phyloP scores from a whole-genome alignment of 1,140 invertebrate genomes.

The Myzus persicae region DNA sequence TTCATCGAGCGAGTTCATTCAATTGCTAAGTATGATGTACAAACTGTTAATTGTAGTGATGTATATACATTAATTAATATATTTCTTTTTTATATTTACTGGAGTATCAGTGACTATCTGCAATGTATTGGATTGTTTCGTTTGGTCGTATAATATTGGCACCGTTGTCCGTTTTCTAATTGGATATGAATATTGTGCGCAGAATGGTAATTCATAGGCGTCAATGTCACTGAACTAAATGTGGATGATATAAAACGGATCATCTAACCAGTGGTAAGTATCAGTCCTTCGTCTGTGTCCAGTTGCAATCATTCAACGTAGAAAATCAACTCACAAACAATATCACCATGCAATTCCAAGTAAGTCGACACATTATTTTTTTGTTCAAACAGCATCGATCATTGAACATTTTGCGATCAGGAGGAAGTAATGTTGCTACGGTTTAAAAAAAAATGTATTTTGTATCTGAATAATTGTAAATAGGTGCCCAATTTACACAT shows the following conservation, averaged over 20 bases:
- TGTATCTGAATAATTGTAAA: not conserved
- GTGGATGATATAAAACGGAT: constrained; percentile 1
- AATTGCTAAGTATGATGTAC: not conserved
- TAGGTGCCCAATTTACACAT: too few relatives aligned
- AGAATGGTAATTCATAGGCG: constrained; percentile 15
- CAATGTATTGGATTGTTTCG: not conserved
- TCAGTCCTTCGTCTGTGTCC: constrained; percentile 15
- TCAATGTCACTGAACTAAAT: not conserved
- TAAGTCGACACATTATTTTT: not conserved
- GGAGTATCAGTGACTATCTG: not conserved
- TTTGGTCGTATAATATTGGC: constrained; percentile 1
- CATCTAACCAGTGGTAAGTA: not conserved
- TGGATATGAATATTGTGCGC: not conserved
- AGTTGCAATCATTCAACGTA: not conserved
- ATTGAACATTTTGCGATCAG: not conserved
- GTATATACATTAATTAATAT: not conserved
- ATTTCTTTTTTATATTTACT: not conserved
- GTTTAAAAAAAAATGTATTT: too few relatives aligned
- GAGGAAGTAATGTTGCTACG: not conserved
- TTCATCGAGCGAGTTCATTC: not conserved
- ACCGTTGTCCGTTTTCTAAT: not conserved
- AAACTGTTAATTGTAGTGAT: not conserved
- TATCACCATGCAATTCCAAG: constrained; percentile 42
- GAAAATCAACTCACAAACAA: not conserved
- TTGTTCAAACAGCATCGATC: not conserved